A percentile compares a stretch with the other conserved stretches of the same genome.
Conservation (phyloP, 2,113 vertebrate species). For the Callithrix jacchus region DNA sequence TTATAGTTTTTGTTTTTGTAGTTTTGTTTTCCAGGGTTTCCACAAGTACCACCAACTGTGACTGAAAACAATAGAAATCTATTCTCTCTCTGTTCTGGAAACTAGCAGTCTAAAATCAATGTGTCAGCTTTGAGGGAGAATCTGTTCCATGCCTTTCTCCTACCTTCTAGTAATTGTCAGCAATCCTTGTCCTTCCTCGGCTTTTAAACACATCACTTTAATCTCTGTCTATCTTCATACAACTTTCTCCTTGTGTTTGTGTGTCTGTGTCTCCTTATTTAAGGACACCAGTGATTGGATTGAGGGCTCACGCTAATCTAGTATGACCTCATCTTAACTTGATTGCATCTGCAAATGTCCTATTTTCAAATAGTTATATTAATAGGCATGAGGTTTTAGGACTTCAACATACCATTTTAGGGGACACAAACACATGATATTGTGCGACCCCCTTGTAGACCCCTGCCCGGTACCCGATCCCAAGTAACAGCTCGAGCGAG, state of each 20-base stretch:
- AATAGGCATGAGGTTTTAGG: background rate
- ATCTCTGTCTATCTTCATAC: background rate
- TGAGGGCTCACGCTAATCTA: background rate
- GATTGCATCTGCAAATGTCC: background rate
- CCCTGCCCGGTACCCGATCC: too few relatives aligned
- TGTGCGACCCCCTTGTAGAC: too few relatives aligned
- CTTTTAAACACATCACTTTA: background rate
- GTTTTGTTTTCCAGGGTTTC: background rate
- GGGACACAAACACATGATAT: background rate
- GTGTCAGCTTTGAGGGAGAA: background rate
- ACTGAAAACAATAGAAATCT: background rate
- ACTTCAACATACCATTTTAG: background rate
- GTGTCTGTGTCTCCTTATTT: background rate
- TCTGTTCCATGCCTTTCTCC: background rate
- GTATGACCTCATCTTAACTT: background rate
- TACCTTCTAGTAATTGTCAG: background rate
- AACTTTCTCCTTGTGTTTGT: background rate
- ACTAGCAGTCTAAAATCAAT: background rate
- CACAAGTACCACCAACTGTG: background rate
- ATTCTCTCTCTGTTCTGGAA: background rate
- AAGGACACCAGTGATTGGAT: background rate
- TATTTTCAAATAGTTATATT: background rate
- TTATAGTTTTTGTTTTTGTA: background rate
- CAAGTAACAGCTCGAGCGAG: too few relatives aligned
- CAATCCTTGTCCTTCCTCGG: background rate